Percentiles rank a stretch among this genome's conserved stretches.
Conservation (phyloP, 2,888 invertebrate genomes). For the Nephrotoma appendiculata region DNA sequence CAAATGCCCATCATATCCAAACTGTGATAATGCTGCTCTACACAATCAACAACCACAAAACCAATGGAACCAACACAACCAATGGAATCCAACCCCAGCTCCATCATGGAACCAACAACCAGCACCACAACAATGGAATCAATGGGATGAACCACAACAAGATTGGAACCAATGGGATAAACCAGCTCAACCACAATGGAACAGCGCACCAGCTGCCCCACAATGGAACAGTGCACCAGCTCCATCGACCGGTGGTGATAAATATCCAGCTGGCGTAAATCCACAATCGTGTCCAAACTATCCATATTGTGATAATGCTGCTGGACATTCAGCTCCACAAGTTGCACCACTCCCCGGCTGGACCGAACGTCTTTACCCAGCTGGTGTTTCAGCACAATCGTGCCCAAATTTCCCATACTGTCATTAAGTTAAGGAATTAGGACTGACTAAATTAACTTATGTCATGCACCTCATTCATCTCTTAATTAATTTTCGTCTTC, state of each 20-base stretch:
- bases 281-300: slow-evolving; percentile 38
- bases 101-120: slow-evolving; percentile 15
- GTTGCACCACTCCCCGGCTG: slow-evolving; percentile 33
- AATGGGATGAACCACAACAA: slow-evolving; percentile 11
- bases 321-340: slow-evolving; percentile 21
- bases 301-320: slow-evolving; percentile 35
- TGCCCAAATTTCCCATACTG: slow-evolving; percentile 37
- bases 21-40: slow-evolving; percentile 35
- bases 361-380: slow-evolving; percentile 33
- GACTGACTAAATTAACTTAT: background rate
- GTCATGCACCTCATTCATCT: background rate
- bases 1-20: slow-evolving; percentile 36
- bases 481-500: background rate
- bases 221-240: slow-evolving; percentile 18
- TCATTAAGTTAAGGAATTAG: slow-evolving; percentile 18
- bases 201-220: slow-evolving; percentile 16
- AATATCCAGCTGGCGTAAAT: slow-evolving; percentile 34
- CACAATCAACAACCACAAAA: slow-evolving; percentile 26
- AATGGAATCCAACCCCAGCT: slow-evolving; percentile 17
- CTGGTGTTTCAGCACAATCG: slow-evolving; percentile 32
- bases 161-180: slow-evolving; percentile 6
- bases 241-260: slow-evolving; percentile 23
- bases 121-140: slow-evolving; percentile 12
- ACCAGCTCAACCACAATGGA: slow-evolving; percentile 15
- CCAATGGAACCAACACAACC: slow-evolving; percentile 22